Evolutionary conservation across 2,797 vertebrate genomes (phyloP), one percentile per base, ranked within the genome.

Genomic region (Bufotes viridis): DNA sequence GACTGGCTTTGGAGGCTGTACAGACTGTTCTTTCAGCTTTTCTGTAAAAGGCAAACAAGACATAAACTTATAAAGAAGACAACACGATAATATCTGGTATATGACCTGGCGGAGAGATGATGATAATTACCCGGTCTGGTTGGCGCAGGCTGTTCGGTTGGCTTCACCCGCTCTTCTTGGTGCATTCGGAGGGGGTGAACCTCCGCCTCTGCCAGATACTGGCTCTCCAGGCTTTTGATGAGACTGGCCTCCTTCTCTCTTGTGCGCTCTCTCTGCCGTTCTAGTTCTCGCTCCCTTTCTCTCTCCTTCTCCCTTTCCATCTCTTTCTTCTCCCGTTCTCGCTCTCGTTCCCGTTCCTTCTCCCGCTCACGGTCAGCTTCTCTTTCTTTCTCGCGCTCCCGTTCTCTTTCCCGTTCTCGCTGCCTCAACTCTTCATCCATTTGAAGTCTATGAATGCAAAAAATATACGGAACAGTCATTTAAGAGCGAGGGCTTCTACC

Each of bases 361-460:
- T 93, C 94, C 10, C 92, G 87, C 13, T 95, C 95, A 0, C 96
- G 91, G 82, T 97, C 96, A 0, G 94, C 93, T 91, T 97, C 97
- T 17, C 96, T 90, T 75, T 97, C 97, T 0, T 96, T 89, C 55
- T 97, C 96, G 9, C 94, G 84, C 91, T 96, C 96, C 1, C 91
- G 88, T 83, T 97, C 97, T 0, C 95, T 93, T 82, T 98, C 97
- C 0, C 96, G 90, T 87, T 97, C 96, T 0, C 95, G 91, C 90
- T 97, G 97, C 2, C 95, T 93, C 90, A 99, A 94, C 93, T 99
- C 98, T 20, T 98, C 97, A n/a, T 98, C 98, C 94, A 99, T 95
- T 91, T 99, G 98, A 90, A 98, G 94, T 94, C 98, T 99, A 90
- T 26, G 9, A 14, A 53, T 14, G 26, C 22, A 82, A 63, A 51